Conservation (phyloP, 1,140 invertebrate species). For the Neodiprion virginianus region DNA sequence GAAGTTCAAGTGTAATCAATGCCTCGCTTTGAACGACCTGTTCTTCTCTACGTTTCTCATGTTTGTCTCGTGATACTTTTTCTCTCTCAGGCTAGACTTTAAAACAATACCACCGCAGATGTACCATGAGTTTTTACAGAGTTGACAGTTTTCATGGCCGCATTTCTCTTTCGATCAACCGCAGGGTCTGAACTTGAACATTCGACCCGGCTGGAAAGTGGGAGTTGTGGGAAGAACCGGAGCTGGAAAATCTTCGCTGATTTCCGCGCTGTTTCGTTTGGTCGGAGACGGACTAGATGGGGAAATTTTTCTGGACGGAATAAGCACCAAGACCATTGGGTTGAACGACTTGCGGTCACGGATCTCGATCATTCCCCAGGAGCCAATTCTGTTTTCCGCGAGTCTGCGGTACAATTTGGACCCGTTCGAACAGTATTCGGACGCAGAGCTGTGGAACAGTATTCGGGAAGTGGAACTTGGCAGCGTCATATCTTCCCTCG, state of each 20-base stretch:
- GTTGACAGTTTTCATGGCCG: conserved; percentile 61
- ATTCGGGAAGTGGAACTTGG: conserved; percentile 66
- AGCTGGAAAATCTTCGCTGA: too few species aligned
- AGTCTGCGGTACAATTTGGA: too few species aligned
- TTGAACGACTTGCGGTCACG: conserved; percentile 74
- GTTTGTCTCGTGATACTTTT: too few species aligned
- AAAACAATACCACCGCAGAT: too few species aligned
- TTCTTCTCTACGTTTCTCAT: too few species aligned
- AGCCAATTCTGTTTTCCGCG: conserved; percentile 64
- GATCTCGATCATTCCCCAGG: conserved; percentile 88
- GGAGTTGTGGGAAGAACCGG: conserved; percentile 40
- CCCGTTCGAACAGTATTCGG: conserved; percentile 39
- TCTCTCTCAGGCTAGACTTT: too few species aligned
- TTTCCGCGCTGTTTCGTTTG: too few species aligned
- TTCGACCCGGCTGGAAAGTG: too few species aligned
- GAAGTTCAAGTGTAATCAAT: too few species aligned
- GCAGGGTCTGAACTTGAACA: conserved; percentile 34
- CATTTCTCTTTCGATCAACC: conserved; percentile 23
- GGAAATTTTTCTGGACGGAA: conserved; percentile 70
- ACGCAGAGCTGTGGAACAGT: conserved; percentile 65
- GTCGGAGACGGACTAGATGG: conserved; percentile 34
- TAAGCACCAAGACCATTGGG: conserved; percentile 69
- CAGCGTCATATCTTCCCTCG: conserved; percentile 57
- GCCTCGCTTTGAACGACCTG: too few species aligned
- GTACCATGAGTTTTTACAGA: too few species aligned